Evolutionary conservation across 1,140 invertebrate genomes (phyloP).

Genomic region (Philopotamus ludificatus): DNA sequence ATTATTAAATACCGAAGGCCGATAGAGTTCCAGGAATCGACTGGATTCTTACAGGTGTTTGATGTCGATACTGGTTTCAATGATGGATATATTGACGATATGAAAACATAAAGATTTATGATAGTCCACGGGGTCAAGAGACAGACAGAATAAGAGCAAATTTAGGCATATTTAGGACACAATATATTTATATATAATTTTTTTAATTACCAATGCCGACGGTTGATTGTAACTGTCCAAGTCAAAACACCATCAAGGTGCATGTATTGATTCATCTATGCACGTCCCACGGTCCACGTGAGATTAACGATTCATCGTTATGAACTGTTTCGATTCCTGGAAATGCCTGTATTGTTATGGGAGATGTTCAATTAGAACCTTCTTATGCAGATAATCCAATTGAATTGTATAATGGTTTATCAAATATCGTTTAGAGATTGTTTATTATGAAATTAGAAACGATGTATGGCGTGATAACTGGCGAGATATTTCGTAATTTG

Average conservation of each 20-base stretch:
- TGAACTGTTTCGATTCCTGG: slow-evolving; percentile 26
- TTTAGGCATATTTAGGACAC: neutral
- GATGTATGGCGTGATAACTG: neutral
- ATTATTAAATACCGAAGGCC: slow-evolving; percentile 35
- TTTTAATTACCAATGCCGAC: neutral
- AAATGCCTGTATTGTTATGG: slow-evolving; percentile 26
- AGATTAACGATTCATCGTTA: slow-evolving; percentile 14
- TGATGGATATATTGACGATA: neutral
- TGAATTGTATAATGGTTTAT: slow-evolving; percentile 6
- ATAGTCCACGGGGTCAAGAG: neutral
- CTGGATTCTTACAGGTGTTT: slow-evolving; percentile 33
- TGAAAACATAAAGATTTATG: neutral
- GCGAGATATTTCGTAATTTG: too few species aligned
- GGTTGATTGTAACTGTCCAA: neutral
- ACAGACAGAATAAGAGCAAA: neutral
- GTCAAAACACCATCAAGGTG: neutral
- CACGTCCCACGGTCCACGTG: neutral
- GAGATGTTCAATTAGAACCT: slow-evolving; percentile 12
- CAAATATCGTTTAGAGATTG: neutral
- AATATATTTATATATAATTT: neutral
- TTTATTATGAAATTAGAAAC: neutral
- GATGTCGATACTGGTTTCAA: neutral
- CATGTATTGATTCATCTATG: slow-evolving; percentile 3
- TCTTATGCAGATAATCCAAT: slow-evolving; percentile 11
- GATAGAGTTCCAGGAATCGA: slow-evolving; percentile 36